A percentile compares a stretch with the other conserved stretches of the same genome.
Conservation (phyloP, 1,140 invertebrate species). For the Goniozus legneri region DNA sequence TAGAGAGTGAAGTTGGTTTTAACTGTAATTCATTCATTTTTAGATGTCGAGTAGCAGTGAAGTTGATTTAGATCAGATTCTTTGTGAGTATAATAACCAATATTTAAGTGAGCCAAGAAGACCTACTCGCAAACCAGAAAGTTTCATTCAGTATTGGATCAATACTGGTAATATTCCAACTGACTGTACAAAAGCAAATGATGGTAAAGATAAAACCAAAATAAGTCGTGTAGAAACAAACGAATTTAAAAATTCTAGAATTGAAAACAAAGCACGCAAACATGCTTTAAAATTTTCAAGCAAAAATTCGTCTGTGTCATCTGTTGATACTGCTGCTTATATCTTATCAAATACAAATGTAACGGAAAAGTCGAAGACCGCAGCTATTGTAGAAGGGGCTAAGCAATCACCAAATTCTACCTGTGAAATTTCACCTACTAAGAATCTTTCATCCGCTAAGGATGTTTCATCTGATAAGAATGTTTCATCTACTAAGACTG, state of each 20-base stretch:
- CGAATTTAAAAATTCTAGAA: background rate
- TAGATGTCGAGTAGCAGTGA: no score
- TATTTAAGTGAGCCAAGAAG: slow-evolving; percentile 4
- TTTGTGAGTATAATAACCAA: background rate
- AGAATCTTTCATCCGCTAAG: no score
- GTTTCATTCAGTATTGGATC: slow-evolving; percentile 36
- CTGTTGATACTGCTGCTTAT: slow-evolving; percentile 37
- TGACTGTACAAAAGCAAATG: background rate
- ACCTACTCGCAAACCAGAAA: slow-evolving; percentile 25
- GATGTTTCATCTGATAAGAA: no score
- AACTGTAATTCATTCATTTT: no score
- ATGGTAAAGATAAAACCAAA: slow-evolving; percentile 14
- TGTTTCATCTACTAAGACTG: no score
- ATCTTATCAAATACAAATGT: slow-evolving; percentile 36
- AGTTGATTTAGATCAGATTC: slow-evolving; percentile 8
- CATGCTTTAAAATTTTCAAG: background rate
- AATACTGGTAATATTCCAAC: slow-evolving; percentile 35
- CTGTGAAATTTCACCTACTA: no score
- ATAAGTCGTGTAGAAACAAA: background rate
- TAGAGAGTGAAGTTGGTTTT: no score
- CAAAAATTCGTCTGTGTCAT: slow-evolving; percentile 21
- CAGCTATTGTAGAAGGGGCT: slow-evolving; percentile 29
- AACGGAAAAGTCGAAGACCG: slow-evolving; percentile 30
- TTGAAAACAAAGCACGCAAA: background rate
- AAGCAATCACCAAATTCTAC: no score